A percentile compares a stretch with the other conserved stretches of the same genome.
Evolutionary conservation across 1,140 invertebrate genomes (phyloP).

Genomic region (Eueides isabella): DNA sequence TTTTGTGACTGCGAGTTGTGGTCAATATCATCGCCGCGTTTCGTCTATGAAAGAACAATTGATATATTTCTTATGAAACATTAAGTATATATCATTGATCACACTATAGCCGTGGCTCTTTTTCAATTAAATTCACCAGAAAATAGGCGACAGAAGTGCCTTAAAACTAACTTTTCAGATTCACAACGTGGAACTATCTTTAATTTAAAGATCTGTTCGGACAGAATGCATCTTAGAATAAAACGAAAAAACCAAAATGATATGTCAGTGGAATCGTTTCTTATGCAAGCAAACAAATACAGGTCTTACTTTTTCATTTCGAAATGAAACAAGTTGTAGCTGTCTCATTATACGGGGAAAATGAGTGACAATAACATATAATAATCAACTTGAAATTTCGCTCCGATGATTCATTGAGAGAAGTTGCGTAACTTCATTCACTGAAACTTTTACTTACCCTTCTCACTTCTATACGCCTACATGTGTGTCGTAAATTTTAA

Average conservation of each 20-base stretch:
- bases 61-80: too few relatives aligned
- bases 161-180: too few relatives aligned
- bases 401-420: constrained; percentile 9
- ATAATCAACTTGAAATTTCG: constrained; percentile 10
- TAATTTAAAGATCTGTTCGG: too few relatives aligned
- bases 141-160: too few relatives aligned
- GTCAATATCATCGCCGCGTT: too few relatives aligned
- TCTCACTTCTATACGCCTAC: neutral
- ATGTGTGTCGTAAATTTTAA: neutral
- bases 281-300: neutral
- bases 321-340: constrained; percentile 4
- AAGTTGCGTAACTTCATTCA: constrained; percentile 25
- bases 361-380: constrained; percentile 23
- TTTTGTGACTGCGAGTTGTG: too few relatives aligned
- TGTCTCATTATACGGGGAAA: constrained; percentile 23
- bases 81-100: too few relatives aligned
- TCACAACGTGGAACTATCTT: too few relatives aligned
- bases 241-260: neutral
- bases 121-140: too few relatives aligned
- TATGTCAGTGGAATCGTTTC: neutral
- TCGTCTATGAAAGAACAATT: too few relatives aligned
- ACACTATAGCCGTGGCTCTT: too few relatives aligned
- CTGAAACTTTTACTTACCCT: constrained; percentile 21
- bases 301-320: neutral
- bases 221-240: neutral